Base-by-base conservation (phyloP, 2,113 vertebrate genomes). In the Tinamus guttatus region DNA sequence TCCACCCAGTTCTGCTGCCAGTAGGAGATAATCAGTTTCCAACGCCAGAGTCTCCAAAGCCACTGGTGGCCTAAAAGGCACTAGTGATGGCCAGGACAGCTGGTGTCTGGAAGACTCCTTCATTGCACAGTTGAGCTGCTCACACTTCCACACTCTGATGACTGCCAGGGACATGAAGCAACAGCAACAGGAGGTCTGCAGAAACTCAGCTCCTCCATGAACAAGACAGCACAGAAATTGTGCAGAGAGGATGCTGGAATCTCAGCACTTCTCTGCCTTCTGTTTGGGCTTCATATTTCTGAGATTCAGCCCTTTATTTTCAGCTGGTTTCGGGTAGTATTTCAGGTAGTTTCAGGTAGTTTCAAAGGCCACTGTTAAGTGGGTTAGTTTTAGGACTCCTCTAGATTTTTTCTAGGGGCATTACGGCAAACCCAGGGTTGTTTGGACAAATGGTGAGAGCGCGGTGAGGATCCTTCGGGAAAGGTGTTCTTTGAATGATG, bases 401-500 rank as follows among this genome's bases (percentile, higher is more conserved):
- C 43, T 14, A 71, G 73, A 75, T 49, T 24, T 75, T 91, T 75
- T 32, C 25, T 45, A 51, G 21, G 47, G 11, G n/a, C 25, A 51
- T 11, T 76, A n/a, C 16, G 51, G 15, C 15, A 0, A 0, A 59
- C 40, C 21, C 28, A 36, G 47, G 87, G 87, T 82, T 41, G 63
- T 67, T 52, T 83, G 73, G 59, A 52, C 40, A 83, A 60, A 65
- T 13, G 32, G 51, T 51, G 62, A 41, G 47, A 58, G 20, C 43
- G 22, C 36, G 7, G 19, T 78, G 56, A 75, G 56, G 30, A 87
- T 24, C 40, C 68, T 93, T 77, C 51, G 83, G 64, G 13, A 87
- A 74, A 63, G 63, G 88, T 95, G 54, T 85, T 89, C 49, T 5
- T 18, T 85, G 60, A 68, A 71, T 85, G 52, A 70, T 28, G n/a